A percentile compares a stretch with the other conserved stretches of the same genome.
Conservation (phyloP, 1,140 invertebrate species). For the Limonius californicus region DNA sequence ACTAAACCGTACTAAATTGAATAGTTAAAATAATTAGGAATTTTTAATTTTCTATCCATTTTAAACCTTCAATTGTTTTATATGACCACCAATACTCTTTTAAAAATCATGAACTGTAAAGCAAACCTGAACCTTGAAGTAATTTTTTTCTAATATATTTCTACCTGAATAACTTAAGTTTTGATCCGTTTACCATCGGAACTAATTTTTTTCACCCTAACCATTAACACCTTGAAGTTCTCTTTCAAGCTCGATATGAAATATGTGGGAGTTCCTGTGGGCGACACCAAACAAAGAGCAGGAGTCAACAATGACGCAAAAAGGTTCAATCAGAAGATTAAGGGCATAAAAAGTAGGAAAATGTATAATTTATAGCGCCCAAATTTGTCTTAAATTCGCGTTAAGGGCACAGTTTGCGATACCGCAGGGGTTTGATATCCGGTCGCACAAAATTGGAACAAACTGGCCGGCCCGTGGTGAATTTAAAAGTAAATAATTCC, state of each 20-base stretch:
- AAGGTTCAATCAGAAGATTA: conserved; percentile 16
- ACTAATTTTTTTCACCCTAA: no score
- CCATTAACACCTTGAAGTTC: not conserved
- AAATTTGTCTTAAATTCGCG: conserved; percentile 1
- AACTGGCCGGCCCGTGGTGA: conserved; percentile 16
- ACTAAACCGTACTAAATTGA: no score
- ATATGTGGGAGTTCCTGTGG: conserved; percentile 24
- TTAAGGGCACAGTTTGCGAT: not conserved
- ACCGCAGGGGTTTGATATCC: conserved; percentile 14
- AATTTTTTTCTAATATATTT: no score
- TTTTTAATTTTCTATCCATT: no score
- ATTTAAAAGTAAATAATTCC: conserved; percentile 21
- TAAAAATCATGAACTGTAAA: no score
- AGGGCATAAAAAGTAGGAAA: no score
- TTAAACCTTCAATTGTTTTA: no score
- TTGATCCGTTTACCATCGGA: no score
- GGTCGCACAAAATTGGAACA: conserved; percentile 4
- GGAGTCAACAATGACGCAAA: conserved; percentile 15
- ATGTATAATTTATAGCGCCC: conserved; percentile 14
- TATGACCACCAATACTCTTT: no score
- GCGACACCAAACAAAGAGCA: conserved; percentile 9
- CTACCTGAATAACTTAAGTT: no score
- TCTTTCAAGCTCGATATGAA: conserved; percentile 5
- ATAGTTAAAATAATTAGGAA: no score
- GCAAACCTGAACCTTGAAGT: no score